Conservation (phyloP, 2,113 vertebrate genomes). For the Nesoenas mayeri region DNA sequence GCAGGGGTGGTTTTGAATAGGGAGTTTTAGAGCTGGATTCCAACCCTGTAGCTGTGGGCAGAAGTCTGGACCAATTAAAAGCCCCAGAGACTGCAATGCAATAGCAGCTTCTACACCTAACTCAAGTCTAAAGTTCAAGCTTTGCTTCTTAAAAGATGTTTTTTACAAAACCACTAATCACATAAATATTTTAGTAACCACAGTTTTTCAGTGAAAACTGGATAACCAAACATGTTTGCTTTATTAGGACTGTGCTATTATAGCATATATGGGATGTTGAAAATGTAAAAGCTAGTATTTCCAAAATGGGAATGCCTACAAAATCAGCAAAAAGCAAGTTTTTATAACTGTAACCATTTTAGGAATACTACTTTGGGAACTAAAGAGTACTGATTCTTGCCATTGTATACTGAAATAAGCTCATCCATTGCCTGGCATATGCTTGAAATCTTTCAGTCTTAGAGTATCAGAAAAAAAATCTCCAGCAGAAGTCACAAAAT, state of each 20-base stretch:
- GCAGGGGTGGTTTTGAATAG: neutral
- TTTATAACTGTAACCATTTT: neutral
- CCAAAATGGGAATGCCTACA: neutral
- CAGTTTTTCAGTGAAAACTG: neutral
- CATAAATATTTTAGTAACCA: neutral
- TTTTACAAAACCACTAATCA: neutral
- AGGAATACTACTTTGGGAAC: neutral
- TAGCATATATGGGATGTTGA: neutral
- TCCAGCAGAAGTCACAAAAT: neutral
- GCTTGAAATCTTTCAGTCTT: neutral
- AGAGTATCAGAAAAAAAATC: neutral
- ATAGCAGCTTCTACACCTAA: fast-evolving
- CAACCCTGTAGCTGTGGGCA: neutral
- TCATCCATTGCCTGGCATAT: neutral
- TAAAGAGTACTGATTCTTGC: neutral
- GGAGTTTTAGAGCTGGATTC: neutral
- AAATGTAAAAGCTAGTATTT: neutral
- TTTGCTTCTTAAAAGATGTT: neutral
- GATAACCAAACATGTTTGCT: fast-evolving
- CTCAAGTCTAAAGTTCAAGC: neutral
- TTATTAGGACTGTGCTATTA: neutral
- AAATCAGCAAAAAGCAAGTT: neutral
- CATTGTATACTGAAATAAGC: neutral
- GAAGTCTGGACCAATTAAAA: neutral
- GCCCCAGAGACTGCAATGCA: neutral